Percentiles rank a stretch among this genome's conserved stretches.
phyloP scores from a whole-genome alignment of 2,888 invertebrate genomes.

The Hemistola chrysoprasaria region DNA sequence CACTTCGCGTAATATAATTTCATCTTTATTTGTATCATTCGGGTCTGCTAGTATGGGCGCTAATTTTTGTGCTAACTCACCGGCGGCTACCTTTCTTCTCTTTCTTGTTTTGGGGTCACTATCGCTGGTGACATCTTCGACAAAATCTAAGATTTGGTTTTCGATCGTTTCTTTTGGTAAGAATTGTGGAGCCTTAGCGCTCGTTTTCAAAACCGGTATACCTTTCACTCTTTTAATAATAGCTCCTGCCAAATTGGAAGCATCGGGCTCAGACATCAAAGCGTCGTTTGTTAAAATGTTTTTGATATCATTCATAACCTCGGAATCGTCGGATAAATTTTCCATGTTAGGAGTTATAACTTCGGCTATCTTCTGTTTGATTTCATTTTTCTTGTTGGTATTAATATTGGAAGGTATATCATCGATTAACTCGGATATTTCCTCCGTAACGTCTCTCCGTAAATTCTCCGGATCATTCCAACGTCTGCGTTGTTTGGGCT shows the following conservation, averaged over 20 bases:
- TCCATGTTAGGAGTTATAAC: conserved; percentile 26
- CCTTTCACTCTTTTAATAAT: conserved; percentile 17
- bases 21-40: conserved; percentile 21
- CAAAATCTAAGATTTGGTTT: conserved; percentile 27
- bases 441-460: conserved; percentile 16
- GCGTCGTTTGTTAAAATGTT: conserved; percentile 25
- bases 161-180: conserved; percentile 21
- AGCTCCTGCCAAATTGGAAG: conserved; percentile 19
- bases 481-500: conserved; percentile 17
- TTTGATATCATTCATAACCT: conserved; percentile 18
- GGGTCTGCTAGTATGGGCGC: conserved; percentile 22
- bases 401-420: conserved; percentile 9
- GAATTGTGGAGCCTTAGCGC: no score
- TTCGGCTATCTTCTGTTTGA: conserved; percentile 23
- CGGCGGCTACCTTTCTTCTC: conserved; percentile 20
- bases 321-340: conserved; percentile 2
- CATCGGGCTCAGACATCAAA: conserved; percentile 21
- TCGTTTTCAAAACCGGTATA: conserved; percentile 19
- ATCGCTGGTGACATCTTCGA: conserved; percentile 23
- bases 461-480: conserved; percentile 19
- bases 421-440: conserved; percentile 22
- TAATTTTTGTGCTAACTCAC: conserved; percentile 21
- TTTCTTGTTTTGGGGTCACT: conserved; percentile 10
- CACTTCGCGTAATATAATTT: conserved; percentile 23
- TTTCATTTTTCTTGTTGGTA: conserved; percentile 16